These are phyloP conservation scores for Polymixis lichenea DNA, from an alignment of 2,888 invertebrate genomes.

Conservation along the genomic window DNA sequence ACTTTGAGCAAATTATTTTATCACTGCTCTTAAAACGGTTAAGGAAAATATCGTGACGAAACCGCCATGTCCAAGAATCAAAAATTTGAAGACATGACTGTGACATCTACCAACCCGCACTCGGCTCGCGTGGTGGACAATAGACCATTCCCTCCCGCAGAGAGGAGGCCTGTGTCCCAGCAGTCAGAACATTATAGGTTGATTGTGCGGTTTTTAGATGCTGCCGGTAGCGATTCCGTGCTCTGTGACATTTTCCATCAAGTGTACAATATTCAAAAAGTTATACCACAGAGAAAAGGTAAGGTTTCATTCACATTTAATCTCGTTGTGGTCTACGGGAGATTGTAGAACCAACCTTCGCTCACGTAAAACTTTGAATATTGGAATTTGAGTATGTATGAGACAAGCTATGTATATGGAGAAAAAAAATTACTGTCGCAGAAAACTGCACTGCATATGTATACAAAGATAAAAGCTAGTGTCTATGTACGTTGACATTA, in stretches of 20 bases:
- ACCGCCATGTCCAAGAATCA: too few relatives aligned
- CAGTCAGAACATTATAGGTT: too few relatives aligned
- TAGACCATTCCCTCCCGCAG: too few relatives aligned
- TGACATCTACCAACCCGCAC: too few relatives aligned
- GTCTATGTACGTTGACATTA: neutral
- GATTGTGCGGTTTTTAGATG: neutral
- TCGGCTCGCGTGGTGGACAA: too few relatives aligned
- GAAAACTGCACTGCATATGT: neutral
- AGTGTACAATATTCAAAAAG: constrained; percentile 34
- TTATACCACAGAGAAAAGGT: constrained; percentile 17
- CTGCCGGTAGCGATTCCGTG: neutral
- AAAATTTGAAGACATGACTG: too few relatives aligned
- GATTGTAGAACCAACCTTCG: constrained; percentile 21
- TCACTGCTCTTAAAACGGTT: too few relatives aligned
- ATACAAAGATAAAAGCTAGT: neutral
- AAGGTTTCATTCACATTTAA: constrained; percentile 44
- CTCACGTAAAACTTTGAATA: constrained; percentile 5
- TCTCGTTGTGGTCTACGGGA: constrained; percentile 25
- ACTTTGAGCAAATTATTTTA: too few relatives aligned
- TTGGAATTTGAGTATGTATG: constrained; percentile 8
- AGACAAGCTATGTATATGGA: neutral
- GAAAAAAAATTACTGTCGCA: neutral
- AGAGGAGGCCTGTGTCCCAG: too few relatives aligned
- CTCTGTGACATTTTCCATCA: neutral
- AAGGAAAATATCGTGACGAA: too few relatives aligned